Evolutionary conservation across 2,888 invertebrate species (phyloP).

Genomic region (Acanthoscelides obtectus): DNA sequence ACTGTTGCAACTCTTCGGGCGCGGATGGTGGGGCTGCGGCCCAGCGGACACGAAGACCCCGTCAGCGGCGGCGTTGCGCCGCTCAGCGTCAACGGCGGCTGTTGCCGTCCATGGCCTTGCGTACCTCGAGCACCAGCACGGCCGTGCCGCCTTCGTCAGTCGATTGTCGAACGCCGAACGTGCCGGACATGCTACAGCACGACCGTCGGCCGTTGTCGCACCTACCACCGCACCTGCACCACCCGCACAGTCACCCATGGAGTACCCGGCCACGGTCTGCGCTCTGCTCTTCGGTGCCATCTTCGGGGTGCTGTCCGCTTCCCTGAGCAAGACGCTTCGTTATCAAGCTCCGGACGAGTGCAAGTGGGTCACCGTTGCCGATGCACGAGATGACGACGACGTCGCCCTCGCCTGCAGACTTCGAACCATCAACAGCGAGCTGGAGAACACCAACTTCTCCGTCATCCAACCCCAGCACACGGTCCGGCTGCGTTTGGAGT

Average conservation of each 20-base stretch:
- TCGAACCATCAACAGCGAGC: constrained; percentile 74
- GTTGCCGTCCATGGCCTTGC: constrained; percentile 46
- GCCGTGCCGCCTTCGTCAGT: constrained; percentile 41
- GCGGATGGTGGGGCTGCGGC: constrained; percentile 8
- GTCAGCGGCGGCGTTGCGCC: constrained; percentile 27
- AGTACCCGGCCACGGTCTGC: constrained; percentile 51
- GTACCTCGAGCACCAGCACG: constrained; percentile 8
- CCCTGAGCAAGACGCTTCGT: constrained; percentile 58
- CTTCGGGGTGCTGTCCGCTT: constrained; percentile 57
- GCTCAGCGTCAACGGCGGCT: constrained; percentile 31
- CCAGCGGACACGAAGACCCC: constrained; percentile 14
- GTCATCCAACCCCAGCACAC: constrained; percentile 80
- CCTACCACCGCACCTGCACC: not conserved
- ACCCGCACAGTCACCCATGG: not conserved
- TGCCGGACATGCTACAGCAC: constrained; percentile 47
- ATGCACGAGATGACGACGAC: constrained; percentile 56
- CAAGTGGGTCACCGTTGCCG: constrained; percentile 71
- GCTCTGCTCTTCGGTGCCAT: constrained; percentile 57
- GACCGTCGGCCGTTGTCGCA: constrained; percentile 17
- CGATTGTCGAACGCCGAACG: constrained; percentile 57
- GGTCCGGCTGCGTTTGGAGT: constrained; percentile 69
- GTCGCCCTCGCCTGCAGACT: constrained; percentile 71
- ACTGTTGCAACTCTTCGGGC: not conserved
- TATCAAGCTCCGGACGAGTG: constrained; percentile 80
- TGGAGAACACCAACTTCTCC: constrained; percentile 78